Base-by-base conservation (phyloP, 2,797 vertebrate genomes). In the Mycteria americana region DNA sequence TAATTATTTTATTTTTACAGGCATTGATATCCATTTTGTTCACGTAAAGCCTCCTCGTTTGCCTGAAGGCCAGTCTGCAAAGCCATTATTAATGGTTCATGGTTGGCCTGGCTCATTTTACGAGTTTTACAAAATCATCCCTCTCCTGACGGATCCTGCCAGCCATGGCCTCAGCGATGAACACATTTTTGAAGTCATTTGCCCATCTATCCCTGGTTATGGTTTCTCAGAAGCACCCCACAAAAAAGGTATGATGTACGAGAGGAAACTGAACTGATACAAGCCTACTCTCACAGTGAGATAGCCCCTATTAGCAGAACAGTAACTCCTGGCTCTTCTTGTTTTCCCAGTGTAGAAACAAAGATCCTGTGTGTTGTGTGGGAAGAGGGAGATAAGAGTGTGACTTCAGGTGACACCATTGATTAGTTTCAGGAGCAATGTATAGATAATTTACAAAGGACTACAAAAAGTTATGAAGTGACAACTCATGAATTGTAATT, bases 61-160 rank as follows among this genome's bases (percentile, higher is more conserved):
- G 70, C 97, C 97, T 4, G 48, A 96, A 18, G 97, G 97, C 72
- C 65, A 35, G 28, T 85, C 87, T 63, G 93, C 97, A 22, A 98
- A 98, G 57, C 98, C 98, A 16, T 74, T 98, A 23, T 43, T 98
- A 56, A 98, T 98, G 98, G 96, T 98, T 35, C 98, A 98, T 5
- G 98, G 98, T 65, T 98, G 98, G 98, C 98, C 98, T 1, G 98
- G 98, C 45, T 98, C 98, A 8, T 98, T 98, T 92, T 98, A 96
- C 0, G 98, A 98, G 94, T 98, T 98, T 43, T 98, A 98, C 92
- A 98, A 97, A 81, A 98, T 98, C 25, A 98, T 98, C 60, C 98
- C 98, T 2, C 91, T 98, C 37, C 97, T 98, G 89, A 98, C 96
- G 6, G 98, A 98, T 50, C 98, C 98, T 21, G 89, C 72, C 35